Percentiles rank a stretch among this genome's conserved stretches.
phyloP scores from a whole-genome alignment of 2,888 invertebrate genomes.

The Callyntrura sp. region DNA sequence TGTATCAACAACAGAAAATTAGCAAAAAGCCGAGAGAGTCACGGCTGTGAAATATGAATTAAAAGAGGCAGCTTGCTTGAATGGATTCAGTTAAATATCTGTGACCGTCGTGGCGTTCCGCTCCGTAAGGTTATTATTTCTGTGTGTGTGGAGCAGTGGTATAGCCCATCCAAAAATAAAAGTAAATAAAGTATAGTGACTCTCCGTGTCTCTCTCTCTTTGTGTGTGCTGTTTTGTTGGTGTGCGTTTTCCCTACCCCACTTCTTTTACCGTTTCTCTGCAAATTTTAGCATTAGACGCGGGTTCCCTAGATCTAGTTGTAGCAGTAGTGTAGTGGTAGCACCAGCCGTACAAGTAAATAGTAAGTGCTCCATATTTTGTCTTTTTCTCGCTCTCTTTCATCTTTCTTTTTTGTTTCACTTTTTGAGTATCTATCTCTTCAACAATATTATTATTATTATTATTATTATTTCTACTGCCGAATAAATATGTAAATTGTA shows the following conservation, averaged over 20 bases:
- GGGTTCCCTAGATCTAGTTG: background rate
- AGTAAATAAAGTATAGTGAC: constrained; percentile 14
- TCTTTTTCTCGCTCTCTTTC: background rate
- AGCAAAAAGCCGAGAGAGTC: constrained; percentile 48
- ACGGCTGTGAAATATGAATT: constrained; percentile 57
- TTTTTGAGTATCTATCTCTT: constrained; percentile 24
- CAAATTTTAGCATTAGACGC: background rate
- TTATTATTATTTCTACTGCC: constrained; percentile 21
- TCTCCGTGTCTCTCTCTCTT: background rate
- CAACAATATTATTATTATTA: constrained; percentile 28
- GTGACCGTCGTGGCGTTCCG: constrained; percentile 39
- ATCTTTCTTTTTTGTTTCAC: background rate
- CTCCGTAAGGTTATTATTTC: background rate
- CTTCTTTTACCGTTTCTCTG: background rate
- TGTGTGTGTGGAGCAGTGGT: background rate
- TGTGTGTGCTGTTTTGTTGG: background rate
- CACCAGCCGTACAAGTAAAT: background rate
- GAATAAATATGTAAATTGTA: constrained; percentile 62
- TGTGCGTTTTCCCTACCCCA: background rate
- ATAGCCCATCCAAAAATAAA: background rate
- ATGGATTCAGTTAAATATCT: constrained; percentile 58
- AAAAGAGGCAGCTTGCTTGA: constrained; percentile 42
- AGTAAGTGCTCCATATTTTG: constrained; percentile 33
- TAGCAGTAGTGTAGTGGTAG: background rate
- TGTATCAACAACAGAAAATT: constrained; percentile 47